phyloP scores from a whole-genome alignment of 1,140 invertebrate genomes.

The Drosophila pachea region DNA sequence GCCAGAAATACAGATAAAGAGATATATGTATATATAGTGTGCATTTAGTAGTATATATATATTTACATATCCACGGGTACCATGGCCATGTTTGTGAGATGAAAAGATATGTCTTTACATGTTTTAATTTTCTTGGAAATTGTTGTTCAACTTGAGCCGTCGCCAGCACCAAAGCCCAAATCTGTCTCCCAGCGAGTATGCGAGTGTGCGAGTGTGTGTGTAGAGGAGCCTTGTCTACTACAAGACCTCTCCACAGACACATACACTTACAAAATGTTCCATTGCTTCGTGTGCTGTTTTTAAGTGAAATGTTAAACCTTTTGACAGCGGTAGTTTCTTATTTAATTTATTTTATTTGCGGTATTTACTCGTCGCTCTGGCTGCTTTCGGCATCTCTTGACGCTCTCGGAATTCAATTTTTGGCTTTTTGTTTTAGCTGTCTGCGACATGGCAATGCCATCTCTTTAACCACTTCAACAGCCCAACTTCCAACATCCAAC shows the following conservation, averaged over 20 bases:
- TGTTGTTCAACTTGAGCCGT: constrained; percentile 68
- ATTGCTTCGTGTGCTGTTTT: constrained; percentile 57
- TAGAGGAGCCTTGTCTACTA: constrained; percentile 23
- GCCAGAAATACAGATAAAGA: constrained; percentile 37
- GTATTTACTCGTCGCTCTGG: constrained; percentile 63
- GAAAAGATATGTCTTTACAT: constrained; percentile 77
- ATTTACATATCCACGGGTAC: constrained; percentile 55
- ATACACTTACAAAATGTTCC: constrained; percentile 20
- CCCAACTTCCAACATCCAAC: not conserved
- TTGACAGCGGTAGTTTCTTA: constrained; percentile 77
- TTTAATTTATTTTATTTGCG: constrained; percentile 77
- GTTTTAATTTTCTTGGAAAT: constrained; percentile 77
- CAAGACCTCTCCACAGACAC: constrained; percentile 4
- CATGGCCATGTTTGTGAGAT: constrained; percentile 70
- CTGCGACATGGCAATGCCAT: constrained; percentile 70
- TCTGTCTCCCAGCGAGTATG: constrained; percentile 22
- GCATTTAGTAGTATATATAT: constrained; percentile 30
- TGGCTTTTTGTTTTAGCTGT: constrained; percentile 68
- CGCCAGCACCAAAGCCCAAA: constrained; percentile 40
- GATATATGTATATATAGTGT: constrained; percentile 33
- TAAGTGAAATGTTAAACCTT: constrained; percentile 77
- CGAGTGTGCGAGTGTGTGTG: constrained; percentile 12
- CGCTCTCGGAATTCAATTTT: constrained; percentile 67
- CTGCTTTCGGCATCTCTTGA: constrained; percentile 21
- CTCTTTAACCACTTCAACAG: constrained; percentile 26